Evolutionary conservation across 2,113 vertebrate species (phyloP).

Genomic region (Uria lomvia): DNA sequence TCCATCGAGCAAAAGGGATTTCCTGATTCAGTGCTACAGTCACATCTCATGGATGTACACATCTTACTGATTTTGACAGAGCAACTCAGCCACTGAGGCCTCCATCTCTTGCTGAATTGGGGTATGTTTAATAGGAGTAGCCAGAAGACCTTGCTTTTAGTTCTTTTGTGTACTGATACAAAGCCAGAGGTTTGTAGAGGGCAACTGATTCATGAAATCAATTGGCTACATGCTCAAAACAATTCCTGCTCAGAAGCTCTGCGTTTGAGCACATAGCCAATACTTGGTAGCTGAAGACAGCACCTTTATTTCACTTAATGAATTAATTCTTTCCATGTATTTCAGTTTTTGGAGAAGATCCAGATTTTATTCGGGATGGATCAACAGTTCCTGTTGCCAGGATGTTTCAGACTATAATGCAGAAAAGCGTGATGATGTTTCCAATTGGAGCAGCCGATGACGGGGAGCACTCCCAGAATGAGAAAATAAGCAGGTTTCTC

Average conservation of each 20-base stretch:
- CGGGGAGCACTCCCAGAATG: slow-evolving; percentile 78
- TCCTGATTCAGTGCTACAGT: not conserved
- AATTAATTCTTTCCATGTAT: not conserved
- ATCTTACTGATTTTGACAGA: not conserved
- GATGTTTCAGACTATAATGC: slow-evolving; percentile 66
- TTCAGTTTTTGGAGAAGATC: slow-evolving; percentile 78
- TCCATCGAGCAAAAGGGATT: not conserved
- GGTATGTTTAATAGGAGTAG: not conserved
- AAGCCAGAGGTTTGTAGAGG: not conserved
- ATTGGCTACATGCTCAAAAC: not conserved
- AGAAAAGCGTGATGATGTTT: slow-evolving; percentile 78
- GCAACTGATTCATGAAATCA: not conserved
- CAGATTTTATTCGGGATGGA: slow-evolving; percentile 78
- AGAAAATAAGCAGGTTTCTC: slow-evolving; percentile 82
- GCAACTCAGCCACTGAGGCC: not conserved
- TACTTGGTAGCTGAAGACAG: not conserved
- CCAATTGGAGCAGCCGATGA: slow-evolving; percentile 72
- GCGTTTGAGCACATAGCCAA: not conserved
- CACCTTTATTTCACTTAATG: not conserved
- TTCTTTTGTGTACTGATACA: not conserved
- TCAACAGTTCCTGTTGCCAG: slow-evolving; percentile 77
- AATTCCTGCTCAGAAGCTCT: not conserved
- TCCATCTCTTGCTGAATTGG: not conserved
- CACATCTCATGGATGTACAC: not conserved
- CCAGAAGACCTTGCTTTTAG: not conserved